A percentile compares a stretch with the other conserved stretches of the same genome.
Evolutionary conservation across 35 echinoderm and acorn worm species (phyloP).

Genomic region (Heliocidaris tuberculata): DNA sequence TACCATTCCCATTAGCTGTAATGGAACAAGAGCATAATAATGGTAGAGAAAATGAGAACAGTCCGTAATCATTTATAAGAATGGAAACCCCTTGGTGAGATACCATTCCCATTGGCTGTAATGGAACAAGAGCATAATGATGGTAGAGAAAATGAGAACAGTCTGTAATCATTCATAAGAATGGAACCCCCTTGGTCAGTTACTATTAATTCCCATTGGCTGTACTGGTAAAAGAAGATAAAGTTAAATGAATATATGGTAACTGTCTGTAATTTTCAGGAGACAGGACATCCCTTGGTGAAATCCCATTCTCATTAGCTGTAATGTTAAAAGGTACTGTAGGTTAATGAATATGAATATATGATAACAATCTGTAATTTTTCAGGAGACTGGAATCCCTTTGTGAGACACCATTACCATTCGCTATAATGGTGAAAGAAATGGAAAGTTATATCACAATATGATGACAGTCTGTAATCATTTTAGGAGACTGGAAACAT

Average conservation of each 20-base stretch:
- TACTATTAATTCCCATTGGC: conserved; percentile 57
- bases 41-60: background rate
- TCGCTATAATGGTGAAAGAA: background rate
- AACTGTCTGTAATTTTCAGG: background rate
- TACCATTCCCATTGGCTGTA: conserved; percentile 55
- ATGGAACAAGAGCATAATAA: background rate
- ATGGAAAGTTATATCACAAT: background rate
- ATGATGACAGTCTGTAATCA: background rate
- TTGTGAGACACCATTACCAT: conserved; percentile 52
- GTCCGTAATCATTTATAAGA: conserved; percentile 24
- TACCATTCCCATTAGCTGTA: conserved; percentile 65
- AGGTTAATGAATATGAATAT: background rate
- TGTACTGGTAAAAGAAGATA: no score
- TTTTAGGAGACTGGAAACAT: conserved; percentile 58
- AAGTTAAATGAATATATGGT: background rate
- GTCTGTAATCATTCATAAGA: conserved; percentile 32
- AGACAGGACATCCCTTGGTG: background rate
- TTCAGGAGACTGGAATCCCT: conserved; percentile 59
- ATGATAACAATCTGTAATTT: background rate
- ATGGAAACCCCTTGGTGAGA: conserved; percentile 54
- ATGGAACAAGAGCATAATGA: background rate
- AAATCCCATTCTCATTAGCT: conserved; percentile 59
- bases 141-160: background rate
- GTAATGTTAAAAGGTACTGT: background rate
- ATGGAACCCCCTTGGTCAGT: conserved; percentile 56